Conservation (phyloP, 2,113 vertebrate genomes). For the Bubo blakistoni region DNA sequence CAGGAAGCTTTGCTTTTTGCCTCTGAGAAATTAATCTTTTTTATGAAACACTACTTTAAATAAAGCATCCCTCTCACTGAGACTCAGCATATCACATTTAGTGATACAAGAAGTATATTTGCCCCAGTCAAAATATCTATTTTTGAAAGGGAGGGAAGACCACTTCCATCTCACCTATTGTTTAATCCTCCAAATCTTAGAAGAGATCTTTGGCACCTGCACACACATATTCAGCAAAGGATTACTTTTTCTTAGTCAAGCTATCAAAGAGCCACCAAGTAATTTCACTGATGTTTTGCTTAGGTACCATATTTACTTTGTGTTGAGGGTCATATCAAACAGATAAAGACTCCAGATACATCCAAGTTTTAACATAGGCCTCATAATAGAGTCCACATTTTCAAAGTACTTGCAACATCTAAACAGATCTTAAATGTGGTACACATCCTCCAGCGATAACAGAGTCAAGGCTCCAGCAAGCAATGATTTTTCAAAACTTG, state of each 20-base stretch:
- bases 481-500: background rate
- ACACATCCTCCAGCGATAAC: background rate
- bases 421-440: background rate
- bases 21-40: slow-evolving; percentile 23
- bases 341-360: background rate
- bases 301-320: background rate
- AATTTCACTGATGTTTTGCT: background rate
- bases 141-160: background rate
- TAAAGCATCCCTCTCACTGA: background rate
- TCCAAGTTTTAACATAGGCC: background rate
- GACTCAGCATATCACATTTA: background rate
- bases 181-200: background rate
- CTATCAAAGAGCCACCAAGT: background rate
- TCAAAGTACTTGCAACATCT: background rate
- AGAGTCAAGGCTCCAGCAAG: background rate
- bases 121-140: background rate
- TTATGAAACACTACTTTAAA: slow-evolving; percentile 33
- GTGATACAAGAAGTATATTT: background rate
- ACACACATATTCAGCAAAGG: background rate
- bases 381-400: background rate
- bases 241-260: background rate
- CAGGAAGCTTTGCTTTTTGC: background rate
- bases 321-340: background rate
- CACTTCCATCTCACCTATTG: background rate
- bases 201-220: background rate